Evolutionary conservation across 2,113 vertebrate species (phyloP).

Genomic region (Cercocebus atys): DNA sequence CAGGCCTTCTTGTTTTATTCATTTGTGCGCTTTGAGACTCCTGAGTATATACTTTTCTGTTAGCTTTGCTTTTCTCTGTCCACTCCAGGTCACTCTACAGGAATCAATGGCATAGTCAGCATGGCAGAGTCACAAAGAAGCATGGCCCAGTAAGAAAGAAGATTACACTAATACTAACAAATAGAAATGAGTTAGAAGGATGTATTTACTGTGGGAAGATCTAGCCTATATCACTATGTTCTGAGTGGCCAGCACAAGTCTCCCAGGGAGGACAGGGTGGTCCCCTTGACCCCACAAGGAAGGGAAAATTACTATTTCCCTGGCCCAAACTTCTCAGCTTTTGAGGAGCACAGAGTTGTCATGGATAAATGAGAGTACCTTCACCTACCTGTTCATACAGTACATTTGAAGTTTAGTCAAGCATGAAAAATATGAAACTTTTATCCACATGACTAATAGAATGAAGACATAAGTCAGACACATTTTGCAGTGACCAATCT

Average conservation of each 20-base stretch:
- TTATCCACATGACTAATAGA: not conserved
- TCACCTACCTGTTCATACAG: not conserved
- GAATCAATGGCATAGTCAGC: not conserved
- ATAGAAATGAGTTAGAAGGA: not conserved
- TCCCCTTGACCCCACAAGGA: not conserved
- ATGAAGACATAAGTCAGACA: not conserved
- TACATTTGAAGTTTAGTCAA: not conserved
- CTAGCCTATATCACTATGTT: not conserved
- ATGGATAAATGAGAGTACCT: not conserved
- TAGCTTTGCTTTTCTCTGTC: not conserved
- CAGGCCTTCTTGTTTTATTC: not conserved
- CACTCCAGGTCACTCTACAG: not conserved
- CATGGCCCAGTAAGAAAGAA: not conserved
- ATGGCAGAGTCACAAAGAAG: not conserved
- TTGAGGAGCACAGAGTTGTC: not conserved
- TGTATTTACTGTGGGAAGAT: not conserved
- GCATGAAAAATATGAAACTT: not conserved
- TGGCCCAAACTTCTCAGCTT: not conserved
- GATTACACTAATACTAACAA: not conserved
- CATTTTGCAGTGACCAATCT: not conserved
- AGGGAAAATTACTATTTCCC: not conserved
- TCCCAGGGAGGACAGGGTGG: not conserved
- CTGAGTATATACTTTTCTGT: not conserved
- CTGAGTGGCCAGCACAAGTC: too few species aligned
- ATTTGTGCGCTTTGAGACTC: not conserved